These are phyloP conservation scores for Rhinogobio ventralis DNA, from an alignment of 2,797 vertebrate species.

Conservation along the genomic window DNA sequence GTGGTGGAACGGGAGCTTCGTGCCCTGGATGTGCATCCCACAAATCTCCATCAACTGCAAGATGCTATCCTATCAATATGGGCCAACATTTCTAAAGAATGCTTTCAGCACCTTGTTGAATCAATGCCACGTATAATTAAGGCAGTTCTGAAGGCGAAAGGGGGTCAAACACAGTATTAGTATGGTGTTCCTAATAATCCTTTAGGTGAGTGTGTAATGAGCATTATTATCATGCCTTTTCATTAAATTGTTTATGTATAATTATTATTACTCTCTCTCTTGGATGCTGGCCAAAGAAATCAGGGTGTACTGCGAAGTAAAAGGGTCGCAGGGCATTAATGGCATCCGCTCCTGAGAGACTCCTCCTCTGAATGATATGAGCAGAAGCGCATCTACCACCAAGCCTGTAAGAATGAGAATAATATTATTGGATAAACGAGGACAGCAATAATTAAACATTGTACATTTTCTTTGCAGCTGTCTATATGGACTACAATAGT, in stretches of 20 bases:
- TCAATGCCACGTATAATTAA: too few species aligned
- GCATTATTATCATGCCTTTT: not conserved
- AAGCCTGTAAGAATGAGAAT: slow-evolving; percentile 71
- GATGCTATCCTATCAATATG: too few species aligned
- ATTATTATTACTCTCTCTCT: slow-evolving; percentile 86
- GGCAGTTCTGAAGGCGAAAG: too few species aligned
- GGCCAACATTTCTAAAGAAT: too few species aligned
- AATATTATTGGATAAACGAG: not conserved
- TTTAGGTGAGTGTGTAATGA: too few species aligned
- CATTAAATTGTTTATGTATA: not conserved
- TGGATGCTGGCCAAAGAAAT: slow-evolving; percentile 96
- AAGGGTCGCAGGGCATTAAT: slow-evolving; percentile 93
- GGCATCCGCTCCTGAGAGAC: slow-evolving; percentile 89
- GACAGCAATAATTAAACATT: not conserved
- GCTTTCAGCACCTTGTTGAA: too few species aligned
- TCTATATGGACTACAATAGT: not conserved
- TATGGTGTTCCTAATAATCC: too few species aligned
- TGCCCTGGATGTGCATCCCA: too few species aligned
- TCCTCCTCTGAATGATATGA: slow-evolving; percentile 76
- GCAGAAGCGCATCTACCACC: slow-evolving; percentile 71
- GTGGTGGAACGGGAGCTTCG: too few species aligned
- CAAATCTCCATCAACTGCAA: too few species aligned
- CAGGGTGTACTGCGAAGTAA: slow-evolving; percentile 97
- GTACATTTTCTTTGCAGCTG: not conserved
- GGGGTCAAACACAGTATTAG: too few species aligned